These are phyloP conservation scores for Acanthiza pusilla DNA, from an alignment of 2,797 vertebrate species.

Conservation along the genomic window DNA sequence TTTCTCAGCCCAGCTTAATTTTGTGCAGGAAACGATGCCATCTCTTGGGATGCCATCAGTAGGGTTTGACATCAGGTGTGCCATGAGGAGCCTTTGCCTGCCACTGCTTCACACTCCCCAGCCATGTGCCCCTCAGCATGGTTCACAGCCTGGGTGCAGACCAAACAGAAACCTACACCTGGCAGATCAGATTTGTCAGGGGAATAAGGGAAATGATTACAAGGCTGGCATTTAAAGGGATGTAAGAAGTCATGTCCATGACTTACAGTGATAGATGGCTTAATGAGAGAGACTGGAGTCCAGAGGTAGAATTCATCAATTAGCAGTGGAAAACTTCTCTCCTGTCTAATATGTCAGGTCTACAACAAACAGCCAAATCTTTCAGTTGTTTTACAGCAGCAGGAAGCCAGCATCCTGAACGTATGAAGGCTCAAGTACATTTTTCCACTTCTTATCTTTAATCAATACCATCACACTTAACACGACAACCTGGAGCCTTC, in stretches of 20 bases:
- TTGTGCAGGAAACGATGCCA: neutral
- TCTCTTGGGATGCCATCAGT: neutral
- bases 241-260: neutral
- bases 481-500: neutral
- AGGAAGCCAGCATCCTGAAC: neutral
- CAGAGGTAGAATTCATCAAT: slow-evolving; percentile 9
- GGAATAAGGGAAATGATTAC: slow-evolving; percentile 26
- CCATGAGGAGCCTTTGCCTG: neutral
- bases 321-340: neutral
- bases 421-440: neutral
- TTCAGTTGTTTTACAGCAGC: slow-evolving; percentile 3
- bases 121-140: neutral
- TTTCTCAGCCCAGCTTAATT: neutral
- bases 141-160: neutral
- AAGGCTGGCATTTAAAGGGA: slow-evolving; percentile 48
- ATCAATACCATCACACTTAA: neutral
- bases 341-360: neutral
- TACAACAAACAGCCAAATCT: slow-evolving; percentile 10
- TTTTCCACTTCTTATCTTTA: slow-evolving; percentile 33
- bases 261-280: neutral
- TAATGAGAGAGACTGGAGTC: neutral
- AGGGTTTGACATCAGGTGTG: neutral
- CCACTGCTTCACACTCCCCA: neutral
- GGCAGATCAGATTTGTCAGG: neutral
- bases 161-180: slow-evolving; percentile 6